Evolutionary conservation across 23 tunicate genomes (phyloP).

Genomic region (Phallusia fumigata): DNA sequence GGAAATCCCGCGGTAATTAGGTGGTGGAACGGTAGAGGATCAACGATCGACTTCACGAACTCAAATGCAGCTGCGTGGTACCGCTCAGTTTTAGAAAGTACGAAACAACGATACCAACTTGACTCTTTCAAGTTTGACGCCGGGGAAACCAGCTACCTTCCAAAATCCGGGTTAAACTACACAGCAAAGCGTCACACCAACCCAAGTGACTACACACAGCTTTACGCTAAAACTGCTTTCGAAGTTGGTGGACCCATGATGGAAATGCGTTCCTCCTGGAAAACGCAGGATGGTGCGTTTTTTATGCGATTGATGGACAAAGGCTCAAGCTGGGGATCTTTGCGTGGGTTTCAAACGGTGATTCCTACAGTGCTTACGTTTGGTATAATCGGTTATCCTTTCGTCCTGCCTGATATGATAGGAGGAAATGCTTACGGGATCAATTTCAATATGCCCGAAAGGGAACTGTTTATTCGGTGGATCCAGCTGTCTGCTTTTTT

Average conservation of each 20-base stretch:
- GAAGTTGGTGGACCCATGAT: constrained; percentile 40
- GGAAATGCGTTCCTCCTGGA: constrained; percentile 90
- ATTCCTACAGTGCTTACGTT: constrained; percentile 80
- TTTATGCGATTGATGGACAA: constrained; percentile 84
- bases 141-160: constrained; percentile 63
- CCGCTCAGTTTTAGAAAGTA: constrained; percentile 16
- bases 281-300: constrained; percentile 39
- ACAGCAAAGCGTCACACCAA: constrained; percentile 11
- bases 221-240: constrained; percentile 46
- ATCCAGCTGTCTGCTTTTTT: constrained; percentile 69
- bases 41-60: constrained; percentile 63
- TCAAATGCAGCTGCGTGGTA: constrained; percentile 46
- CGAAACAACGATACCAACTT: constrained; percentile 28
- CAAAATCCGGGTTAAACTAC: constrained; percentile 34
- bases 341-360: constrained; percentile 62
- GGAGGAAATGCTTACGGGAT: constrained; percentile 85
- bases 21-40: constrained; percentile 93
- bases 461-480: constrained; percentile 86
- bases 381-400: constrained; percentile 74
- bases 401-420: constrained; percentile 87
- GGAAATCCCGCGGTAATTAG: constrained; percentile 36
- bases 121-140: constrained; percentile 87
- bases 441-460: constrained; percentile 27
- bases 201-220: constrained; percentile 56
- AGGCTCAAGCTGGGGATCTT: constrained; percentile 58